These are phyloP conservation scores for Ceriagrion tenellum DNA, from an alignment of 2,888 invertebrate species.

Conservation along the genomic window DNA sequence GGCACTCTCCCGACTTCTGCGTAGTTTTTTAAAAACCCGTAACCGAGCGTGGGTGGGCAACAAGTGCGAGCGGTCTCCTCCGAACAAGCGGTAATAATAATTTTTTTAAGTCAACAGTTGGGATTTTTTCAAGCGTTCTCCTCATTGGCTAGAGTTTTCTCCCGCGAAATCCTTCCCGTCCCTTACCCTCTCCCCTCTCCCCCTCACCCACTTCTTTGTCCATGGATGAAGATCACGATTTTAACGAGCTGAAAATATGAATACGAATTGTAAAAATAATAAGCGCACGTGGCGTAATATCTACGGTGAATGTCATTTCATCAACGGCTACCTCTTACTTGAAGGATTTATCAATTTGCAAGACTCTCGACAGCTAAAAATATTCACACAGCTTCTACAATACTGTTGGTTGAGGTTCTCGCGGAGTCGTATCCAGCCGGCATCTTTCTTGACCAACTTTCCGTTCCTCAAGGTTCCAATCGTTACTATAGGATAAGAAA, in stretches of 20 bases:
- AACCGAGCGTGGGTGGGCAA: slow-evolving; percentile 3
- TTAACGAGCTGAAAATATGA: not conserved
- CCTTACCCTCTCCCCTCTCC: no score
- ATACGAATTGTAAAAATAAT: not conserved
- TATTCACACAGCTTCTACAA: no score
- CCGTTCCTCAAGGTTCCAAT: no score
- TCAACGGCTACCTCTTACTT: no score
- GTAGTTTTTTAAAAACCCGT: not conserved
- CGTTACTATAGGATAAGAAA: no score
- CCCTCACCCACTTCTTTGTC: not conserved
- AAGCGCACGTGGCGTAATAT: not conserved
- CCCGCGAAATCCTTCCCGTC: not conserved
- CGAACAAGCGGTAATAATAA: not conserved
- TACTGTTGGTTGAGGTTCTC: no score
- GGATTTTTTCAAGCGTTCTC: not conserved
- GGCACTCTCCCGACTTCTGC: not conserved
- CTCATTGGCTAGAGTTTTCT: not conserved
- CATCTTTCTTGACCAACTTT: no score
- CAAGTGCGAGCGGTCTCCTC: not conserved
- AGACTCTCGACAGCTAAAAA: no score
- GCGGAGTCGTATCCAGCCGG: no score
- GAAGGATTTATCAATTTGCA: no score
- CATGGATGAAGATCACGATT: not conserved
- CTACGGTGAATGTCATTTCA: not conserved
- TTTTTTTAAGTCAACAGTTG: not conserved